Base-by-base conservation (phyloP, 2,888 invertebrate species). In the Melikaiella ostensackeni region DNA sequence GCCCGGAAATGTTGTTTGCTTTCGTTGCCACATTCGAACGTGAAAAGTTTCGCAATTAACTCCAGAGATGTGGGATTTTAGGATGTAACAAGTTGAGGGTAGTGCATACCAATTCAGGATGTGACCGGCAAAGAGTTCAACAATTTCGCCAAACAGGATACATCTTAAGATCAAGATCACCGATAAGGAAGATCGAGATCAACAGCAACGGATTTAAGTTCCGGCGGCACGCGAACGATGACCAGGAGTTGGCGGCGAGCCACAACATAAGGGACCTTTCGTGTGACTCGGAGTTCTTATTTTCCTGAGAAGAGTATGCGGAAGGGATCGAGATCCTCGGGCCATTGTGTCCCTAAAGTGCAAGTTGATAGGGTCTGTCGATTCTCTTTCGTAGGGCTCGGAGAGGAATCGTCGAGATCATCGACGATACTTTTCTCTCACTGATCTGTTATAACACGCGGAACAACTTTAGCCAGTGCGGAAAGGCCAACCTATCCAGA, bases 361-460 rank as follows among this genome's bases (percentile, higher is more conserved):
- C 63, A n/a, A 63, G 63, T 64, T 55, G 46, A 46, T 50, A 70
- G 70, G 50, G 30, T 70, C n/a, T 50, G 30, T 70, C 50, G 21
- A 55, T 70, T 13, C 33, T 50, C 11, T 19, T 70, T 50, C 66
- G 24, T 19, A 21, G 63, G 35, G 21, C 21, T 38, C 13, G 42
- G 16, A 7, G 42, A 64, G 3, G 42, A 64, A 21, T 50, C 70
- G n/a, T 46, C 70, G 13, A 70, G 50, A 70, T 70, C 50, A 27
- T 70, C 33, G 9, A 24, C 33, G 9, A 24, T 50, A 70, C 33
- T n/a, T 5, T 30, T 21, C 13, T 42, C 11, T 16, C 70, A 70
- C 55, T 70, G 50, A 70, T 50, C 70, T 70, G 70, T 70, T 70
- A 50, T 70, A n/a, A 70, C 50, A 55, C 70, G 50, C 70, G 70